These are phyloP conservation scores for Anagyrus pseudococci DNA, from an alignment of 2,888 invertebrate species.

Conservation along the genomic window DNA sequence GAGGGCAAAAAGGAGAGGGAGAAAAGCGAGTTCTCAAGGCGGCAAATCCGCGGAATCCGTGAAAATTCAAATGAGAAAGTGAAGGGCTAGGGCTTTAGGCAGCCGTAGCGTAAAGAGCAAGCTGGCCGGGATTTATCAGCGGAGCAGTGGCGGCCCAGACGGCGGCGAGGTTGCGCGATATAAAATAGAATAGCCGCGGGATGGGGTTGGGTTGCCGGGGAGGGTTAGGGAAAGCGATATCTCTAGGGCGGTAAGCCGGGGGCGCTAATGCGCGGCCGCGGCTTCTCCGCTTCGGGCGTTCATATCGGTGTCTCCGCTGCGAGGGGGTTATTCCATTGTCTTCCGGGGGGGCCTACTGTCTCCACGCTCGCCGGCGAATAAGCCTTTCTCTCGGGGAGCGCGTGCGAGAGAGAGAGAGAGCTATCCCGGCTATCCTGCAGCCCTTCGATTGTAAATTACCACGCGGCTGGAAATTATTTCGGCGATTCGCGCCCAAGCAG, in stretches of 20 bases:
- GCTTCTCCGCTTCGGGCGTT: no score
- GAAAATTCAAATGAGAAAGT: slow-evolving; percentile 31
- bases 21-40: slow-evolving; percentile 15
- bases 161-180: no score
- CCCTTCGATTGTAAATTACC: slow-evolving; percentile 47
- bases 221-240: no score
- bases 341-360: slow-evolving; percentile 24
- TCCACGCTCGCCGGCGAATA: slow-evolving; percentile 30
- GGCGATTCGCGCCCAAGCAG: slow-evolving; percentile 41
- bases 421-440: slow-evolving; percentile 27
- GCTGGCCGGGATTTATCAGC: not conserved
- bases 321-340: slow-evolving; percentile 25
- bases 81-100: no score
- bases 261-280: no score
- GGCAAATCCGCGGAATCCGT: slow-evolving; percentile 28
- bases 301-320: slow-evolving; percentile 19
- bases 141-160: not conserved
- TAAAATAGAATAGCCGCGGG: no score
- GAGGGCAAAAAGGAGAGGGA: no score
- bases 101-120: no score
- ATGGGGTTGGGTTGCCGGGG: no score
- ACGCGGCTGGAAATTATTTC: slow-evolving; percentile 49
- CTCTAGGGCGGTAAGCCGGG: no score
- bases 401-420: no score
- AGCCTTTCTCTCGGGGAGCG: slow-evolving; percentile 9